Base-by-base conservation (phyloP, 1,140 invertebrate species). In the Drosophila obscura region DNA sequence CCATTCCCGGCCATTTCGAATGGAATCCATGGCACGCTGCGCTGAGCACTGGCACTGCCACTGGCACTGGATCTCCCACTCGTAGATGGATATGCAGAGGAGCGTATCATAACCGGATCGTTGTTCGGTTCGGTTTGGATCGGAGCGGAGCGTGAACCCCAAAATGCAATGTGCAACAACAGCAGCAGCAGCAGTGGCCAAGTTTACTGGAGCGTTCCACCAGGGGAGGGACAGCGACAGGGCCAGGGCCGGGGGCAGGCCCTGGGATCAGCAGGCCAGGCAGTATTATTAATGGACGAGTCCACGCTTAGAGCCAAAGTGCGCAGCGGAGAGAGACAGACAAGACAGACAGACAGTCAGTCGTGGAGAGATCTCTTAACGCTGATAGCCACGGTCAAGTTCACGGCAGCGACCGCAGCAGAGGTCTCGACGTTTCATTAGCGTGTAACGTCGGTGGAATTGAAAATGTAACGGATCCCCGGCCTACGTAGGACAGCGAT, bases 371-470 rank as follows among this genome's bases (percentile, higher is more conserved):
- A 90, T 90, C 82, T 83, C 35, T 55, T 49, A 59, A 39, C 62
- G 72, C 59, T 64, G 90, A 91, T 91, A 91, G 90, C 90, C 85
- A 91, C 85, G 90, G 90, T 91, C 90, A 91, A 91, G 90, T 91
- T 91, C 90, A 91, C 80, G 83, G 67, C 35, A 39, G 35, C 72
- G 76, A 44, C 60, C 39, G 58, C 75, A 8, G 65, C 58, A 19
- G 71, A 52, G 39, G 69, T 22, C 24, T 48, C 35, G 35, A 39
- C 71, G 84, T 91, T 75, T 91, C 89, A 91, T 91, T 91, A 91
- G 90, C 90, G 90, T 91, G 80, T 90, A 90, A 90, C 63, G 75
- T 77, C 79, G 75, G 75, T 60, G 65, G 80, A 89, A 89, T 89
- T 89, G 84, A 89, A 89, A 89, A 72, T 89, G 84, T 89, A 89